These are phyloP conservation scores for Drosophila paulistorum DNA, from an alignment of 1,140 invertebrate genomes.

Conservation along the genomic window DNA sequence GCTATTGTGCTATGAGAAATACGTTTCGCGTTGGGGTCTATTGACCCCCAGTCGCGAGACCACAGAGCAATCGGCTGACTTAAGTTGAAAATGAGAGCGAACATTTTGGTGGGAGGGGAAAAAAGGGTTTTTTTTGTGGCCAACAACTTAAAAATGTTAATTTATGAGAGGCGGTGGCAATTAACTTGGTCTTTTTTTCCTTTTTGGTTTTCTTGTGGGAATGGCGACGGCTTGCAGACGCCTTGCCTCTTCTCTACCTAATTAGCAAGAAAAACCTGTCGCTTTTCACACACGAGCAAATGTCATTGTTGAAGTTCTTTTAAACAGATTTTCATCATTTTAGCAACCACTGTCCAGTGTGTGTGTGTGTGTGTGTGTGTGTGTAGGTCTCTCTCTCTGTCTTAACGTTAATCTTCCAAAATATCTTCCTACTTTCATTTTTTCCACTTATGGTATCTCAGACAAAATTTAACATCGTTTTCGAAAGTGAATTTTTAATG, in stretches of 20 bases:
- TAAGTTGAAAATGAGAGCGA: constrained; percentile 50
- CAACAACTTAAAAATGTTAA: constrained; percentile 23
- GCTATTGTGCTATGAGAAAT: constrained; percentile 35
- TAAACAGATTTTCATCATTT: constrained; percentile 10
- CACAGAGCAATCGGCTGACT: constrained; percentile 20
- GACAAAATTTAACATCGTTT: constrained; percentile 30
- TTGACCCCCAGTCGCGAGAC: constrained; percentile 49
- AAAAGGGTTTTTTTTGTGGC: constrained; percentile 8
- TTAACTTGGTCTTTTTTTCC: background rate
- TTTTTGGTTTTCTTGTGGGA: constrained; percentile 21
- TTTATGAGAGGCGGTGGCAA: constrained; percentile 30
- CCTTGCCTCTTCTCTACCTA: constrained; percentile 23
- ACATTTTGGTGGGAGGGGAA: background rate
- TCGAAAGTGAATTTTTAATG: constrained; percentile 59
- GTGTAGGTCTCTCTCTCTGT: background rate
- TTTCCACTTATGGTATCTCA: constrained; percentile 12
- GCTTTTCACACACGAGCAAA: constrained; percentile 35
- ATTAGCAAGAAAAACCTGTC: constrained; percentile 33
- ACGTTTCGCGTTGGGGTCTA: constrained; percentile 48
- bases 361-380: background rate
- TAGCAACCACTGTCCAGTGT: constrained; percentile 2
- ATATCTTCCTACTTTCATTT: constrained; percentile 44
- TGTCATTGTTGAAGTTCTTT: constrained; percentile 26
- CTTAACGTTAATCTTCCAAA: constrained; percentile 8
- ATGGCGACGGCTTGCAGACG: constrained; percentile 19